Evolutionary conservation across 2,113 vertebrate genomes (phyloP), one percentile per base, ranked within the genome.

Genomic region (Aptenodytes patagonicus): DNA sequence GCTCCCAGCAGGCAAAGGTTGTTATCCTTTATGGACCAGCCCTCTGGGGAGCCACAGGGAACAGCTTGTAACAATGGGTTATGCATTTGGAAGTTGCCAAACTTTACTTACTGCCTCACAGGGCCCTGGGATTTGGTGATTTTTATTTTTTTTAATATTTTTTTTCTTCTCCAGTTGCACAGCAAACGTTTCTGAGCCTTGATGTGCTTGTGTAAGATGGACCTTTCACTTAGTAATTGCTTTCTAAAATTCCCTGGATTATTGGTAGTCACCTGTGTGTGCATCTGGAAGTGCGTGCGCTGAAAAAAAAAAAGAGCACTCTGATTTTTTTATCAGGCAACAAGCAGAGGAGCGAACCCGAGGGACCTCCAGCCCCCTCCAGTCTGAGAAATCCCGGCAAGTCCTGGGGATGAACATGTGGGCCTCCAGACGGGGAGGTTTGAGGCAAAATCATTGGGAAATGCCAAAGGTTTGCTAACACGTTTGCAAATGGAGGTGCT

Each of bases 11-110:
- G 96, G 96, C 92, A 95, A 93, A 95, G 91, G 95, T 96, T 96
- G 94, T 97, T 97, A 96, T 97, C 95, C 96, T 96, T 97, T 97
- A 97, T 96, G 96, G 96, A 95, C 96, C 92, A 97, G 70, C 93
- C 96, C 96, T 96, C 95, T 85, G 78, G 96, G 96, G 96, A 96
- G 87, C 93, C 36, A 10, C 84, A 57, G 13, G 68, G 95, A 97
- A 96, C 96, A 96, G 95, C 92, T 96, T 96, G 95, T 40, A 87
- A 85, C 87, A 69, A 96, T 54, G 49, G 75, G 64, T 73, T 93
- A 38, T 76, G 90, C 75, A 65, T 96, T 90, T 85, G 87, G 66
- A 96, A 97, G 78, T 96, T 91, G 93, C 93, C 95, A 93, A 96
- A 97, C 95, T 96, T 96, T 94, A 88, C 95, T 97, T 89, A 93